Evolutionary conservation across 2,888 invertebrate species (phyloP).

Genomic region (Microplitis manilae): DNA sequence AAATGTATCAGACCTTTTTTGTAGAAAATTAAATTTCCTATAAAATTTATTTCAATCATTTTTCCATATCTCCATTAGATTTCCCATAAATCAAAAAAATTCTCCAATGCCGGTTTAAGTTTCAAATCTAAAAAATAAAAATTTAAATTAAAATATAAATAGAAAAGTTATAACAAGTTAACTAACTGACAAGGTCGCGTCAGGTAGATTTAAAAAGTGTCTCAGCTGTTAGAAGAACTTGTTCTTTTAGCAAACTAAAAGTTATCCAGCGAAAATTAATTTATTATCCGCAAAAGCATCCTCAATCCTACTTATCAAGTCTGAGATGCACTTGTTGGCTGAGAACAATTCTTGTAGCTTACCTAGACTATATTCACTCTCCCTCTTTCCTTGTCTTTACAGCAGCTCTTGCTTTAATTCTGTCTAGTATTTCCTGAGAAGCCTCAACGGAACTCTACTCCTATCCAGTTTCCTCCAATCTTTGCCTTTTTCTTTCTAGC

Average conservation of each 20-base stretch:
- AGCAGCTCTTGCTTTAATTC: background rate
- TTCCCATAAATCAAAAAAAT: no score
- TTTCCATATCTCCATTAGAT: no score
- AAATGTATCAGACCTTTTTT: no score
- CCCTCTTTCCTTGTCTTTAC: background rate
- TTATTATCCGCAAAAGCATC: conserved; percentile 50
- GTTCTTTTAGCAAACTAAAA: conserved; percentile 34
- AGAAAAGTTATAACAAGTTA: no score
- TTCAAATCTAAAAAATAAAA: no score
- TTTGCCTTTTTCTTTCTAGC: background rate
- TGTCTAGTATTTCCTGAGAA: background rate
- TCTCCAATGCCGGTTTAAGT: no score
- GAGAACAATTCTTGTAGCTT: conserved; percentile 51
- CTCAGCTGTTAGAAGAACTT: background rate
- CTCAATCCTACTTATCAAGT: conserved; percentile 54
- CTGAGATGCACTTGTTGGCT: conserved; percentile 45
- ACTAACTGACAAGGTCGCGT: background rate
- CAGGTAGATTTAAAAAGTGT: background rate
- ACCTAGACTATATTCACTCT: conserved; percentile 33
- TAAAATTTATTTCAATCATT: no score
- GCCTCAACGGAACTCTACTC: no score
- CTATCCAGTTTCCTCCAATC: no score
- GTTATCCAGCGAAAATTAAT: conserved; percentile 51
- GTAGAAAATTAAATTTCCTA: no score
- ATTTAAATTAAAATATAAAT: no score